Base-by-base conservation (phyloP, 2,113 vertebrate species). In the Stegostoma tigrinum region DNA sequence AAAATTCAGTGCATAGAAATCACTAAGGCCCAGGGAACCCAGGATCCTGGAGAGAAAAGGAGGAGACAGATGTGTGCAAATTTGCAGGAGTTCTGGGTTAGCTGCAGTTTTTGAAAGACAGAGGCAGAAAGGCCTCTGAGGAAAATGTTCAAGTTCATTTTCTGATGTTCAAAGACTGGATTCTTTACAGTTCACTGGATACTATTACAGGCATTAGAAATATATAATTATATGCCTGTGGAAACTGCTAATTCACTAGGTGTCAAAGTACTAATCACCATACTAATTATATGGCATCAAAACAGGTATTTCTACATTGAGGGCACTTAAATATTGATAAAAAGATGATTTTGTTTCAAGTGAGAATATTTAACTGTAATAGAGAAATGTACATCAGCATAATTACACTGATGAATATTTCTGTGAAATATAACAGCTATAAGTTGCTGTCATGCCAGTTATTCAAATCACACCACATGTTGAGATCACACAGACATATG, bases 281-380 rank as follows among this genome's bases (percentile, higher is more conserved):
- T 27, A 27, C 45, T 83, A 87, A 52, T 87, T 87, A 87, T 52
- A 87, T 87, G 85, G 85, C 52, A 87, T 87, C 85, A 87, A 87
- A 87, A 52, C 52, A 87, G 83, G 48, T 87, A 87, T 27, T 87
- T 87, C 85, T 27, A 83, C 19, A 83, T 45, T 21, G 8, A 87
- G 85, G 8, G 24, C 85, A 87, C 2, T 87, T 87, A 87, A 48
- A 87, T 52, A 87, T 87, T 87, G 85, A 87, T 87, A 87, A 87
- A 23, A 48, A 87, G 10, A 52, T 87, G 45, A 52, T 52, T 87
- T 83, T 83, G 80, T 83, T 83, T 87, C 24, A 87, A 87, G 85
- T 52, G 48, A 52, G 24, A 4, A 87, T 87, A 83, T 52, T 48
- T 23, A 30, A 87, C 24, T 24, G 42, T 42, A 87, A 83, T 45